Base-by-base conservation (phyloP, 2,113 vertebrate genomes). In the Zosterops pallidus region DNA sequence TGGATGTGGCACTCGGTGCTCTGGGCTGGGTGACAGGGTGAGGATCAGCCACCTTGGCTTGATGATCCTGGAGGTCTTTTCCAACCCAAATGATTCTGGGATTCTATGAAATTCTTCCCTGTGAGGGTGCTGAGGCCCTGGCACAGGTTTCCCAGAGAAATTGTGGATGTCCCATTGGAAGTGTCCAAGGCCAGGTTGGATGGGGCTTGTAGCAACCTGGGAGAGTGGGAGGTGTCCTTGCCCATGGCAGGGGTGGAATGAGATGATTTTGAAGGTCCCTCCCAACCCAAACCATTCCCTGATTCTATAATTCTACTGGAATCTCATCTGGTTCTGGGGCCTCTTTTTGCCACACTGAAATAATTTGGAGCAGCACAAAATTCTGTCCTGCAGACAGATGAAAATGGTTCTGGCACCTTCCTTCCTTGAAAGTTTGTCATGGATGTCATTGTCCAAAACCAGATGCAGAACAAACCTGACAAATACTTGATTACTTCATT, bases 171-270 rank as follows among this genome's bases (percentile, higher is more conserved):
- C 11, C 9, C 24, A 14, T 37, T 55, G 37, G 21, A 15, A 60
- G 1, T 28, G 56, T 23, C 11, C 44, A 39, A 47, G 11, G 2
- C 4, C 52, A 42, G 8, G 26, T 0, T 83, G 81, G 50, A 37
- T 0, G 0, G 14, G 8, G 2, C 3, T 80, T 52, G 33, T 57
- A 71, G 18, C 1, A 71, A 2, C 4, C 13, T 49, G 42, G 1
- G 14, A 6, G 8, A 5, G 23, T 29, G 9, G 15, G 0, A 39
- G 1, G 5, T 28, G 5, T 39, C 59, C 26, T 1, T 85, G 31
- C 5, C 23, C 6, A 29, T 39, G 44, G 11, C 13, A 29, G 0
- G 2, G 4, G 4, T 47, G 33, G 33, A 46, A 62, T 3, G 3
- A 7, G 3, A 9, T 57, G 35, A 33, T 47, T 29, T 56, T 65